Base-by-base conservation (phyloP, 1,140 invertebrate genomes). In the Pseudomyrmex dendroicus region DNA sequence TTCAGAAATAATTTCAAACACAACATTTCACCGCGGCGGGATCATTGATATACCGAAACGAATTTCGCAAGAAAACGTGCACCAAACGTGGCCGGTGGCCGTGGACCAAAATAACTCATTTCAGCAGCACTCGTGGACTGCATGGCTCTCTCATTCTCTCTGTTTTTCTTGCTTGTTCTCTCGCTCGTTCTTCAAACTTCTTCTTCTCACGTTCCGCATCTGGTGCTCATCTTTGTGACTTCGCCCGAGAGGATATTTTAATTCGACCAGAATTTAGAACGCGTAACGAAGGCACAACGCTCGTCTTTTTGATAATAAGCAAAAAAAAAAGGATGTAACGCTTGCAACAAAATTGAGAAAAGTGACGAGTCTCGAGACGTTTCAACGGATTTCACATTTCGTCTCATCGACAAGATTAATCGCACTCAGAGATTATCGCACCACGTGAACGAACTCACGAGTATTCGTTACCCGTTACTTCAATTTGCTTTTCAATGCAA, bases 51-150 rank as follows among this genome's bases (percentile, higher is more conserved):
- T 89, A 90, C 78, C 86, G 25, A 91, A 85, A 86, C 83, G 22
- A 80, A 85, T 91, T 91, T 91, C 88, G 90, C 89, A 91, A 91
- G 62, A 13, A 86, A 88, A 87, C 86, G 87, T 88, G 84, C 44
- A 67, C 44, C 46, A 83, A 85, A 84, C 84, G 84, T 90, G 89
- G 68, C 76, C 48, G 80, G 85, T 89, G 89, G 73, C 88, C 89
- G 89, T 88, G 89, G 73, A 89, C 88, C 62, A 83, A 91, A 91
- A 91, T 89, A 90, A 86, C 73, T 84, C 44, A 64, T 84, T 84
- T 82, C 62, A 57, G 63, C 61, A 88, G 64, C 80, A 88, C 72
- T 88, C 87, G 70, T 17, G 54, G 84, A 76, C 52, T 25, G 86
- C 89, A 80, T 88, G 86, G 73, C 83, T 88, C 77, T 88, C 77